These are phyloP conservation scores for Pilophorus perplexus DNA, from an alignment of 2,888 invertebrate genomes.

Conservation along the genomic window DNA sequence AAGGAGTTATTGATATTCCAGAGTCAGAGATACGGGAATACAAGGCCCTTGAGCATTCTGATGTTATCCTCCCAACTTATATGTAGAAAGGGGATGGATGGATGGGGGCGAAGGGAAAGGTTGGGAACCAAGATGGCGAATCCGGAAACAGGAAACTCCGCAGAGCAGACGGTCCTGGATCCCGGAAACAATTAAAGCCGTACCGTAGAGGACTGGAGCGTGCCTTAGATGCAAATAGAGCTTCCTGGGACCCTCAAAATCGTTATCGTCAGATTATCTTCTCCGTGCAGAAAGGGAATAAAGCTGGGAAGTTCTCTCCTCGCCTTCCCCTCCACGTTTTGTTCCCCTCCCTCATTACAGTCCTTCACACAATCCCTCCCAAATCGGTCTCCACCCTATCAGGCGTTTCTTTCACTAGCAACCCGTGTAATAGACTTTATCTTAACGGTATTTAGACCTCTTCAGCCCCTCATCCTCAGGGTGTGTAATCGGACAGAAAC, in stretches of 20 bases:
- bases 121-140: slow-evolving; percentile 38
- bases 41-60: slow-evolving; percentile 12
- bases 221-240: slow-evolving; percentile 44
- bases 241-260: slow-evolving; percentile 40
- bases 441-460: slow-evolving; percentile 33
- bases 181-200: slow-evolving; percentile 41
- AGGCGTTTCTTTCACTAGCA: slow-evolving; percentile 21
- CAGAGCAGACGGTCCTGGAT: slow-evolving; percentile 28
- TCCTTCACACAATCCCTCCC: slow-evolving; percentile 33
- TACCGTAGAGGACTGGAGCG: slow-evolving; percentile 32
- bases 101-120: no score
- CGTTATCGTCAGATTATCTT: slow-evolving; percentile 40
- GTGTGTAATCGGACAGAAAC: slow-evolving; percentile 33
- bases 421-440: slow-evolving; percentile 37
- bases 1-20: slow-evolving; percentile 28
- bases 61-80: slow-evolving; percentile 18
- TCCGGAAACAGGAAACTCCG: slow-evolving; percentile 39
- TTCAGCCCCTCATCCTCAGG: not conserved
- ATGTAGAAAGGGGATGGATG: slow-evolving; percentile 16
- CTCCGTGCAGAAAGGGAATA: slow-evolving; percentile 9
- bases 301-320: slow-evolving; percentile 17
- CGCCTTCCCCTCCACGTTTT: not conserved
- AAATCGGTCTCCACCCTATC: slow-evolving; percentile 22
- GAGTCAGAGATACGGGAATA: slow-evolving; percentile 2
- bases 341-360: slow-evolving; percentile 23